A percentile compares a stretch with the other conserved stretches of the same genome.
phyloP scores from a whole-genome alignment of 1,140 invertebrate genomes.

The Orchestia grillus region DNA sequence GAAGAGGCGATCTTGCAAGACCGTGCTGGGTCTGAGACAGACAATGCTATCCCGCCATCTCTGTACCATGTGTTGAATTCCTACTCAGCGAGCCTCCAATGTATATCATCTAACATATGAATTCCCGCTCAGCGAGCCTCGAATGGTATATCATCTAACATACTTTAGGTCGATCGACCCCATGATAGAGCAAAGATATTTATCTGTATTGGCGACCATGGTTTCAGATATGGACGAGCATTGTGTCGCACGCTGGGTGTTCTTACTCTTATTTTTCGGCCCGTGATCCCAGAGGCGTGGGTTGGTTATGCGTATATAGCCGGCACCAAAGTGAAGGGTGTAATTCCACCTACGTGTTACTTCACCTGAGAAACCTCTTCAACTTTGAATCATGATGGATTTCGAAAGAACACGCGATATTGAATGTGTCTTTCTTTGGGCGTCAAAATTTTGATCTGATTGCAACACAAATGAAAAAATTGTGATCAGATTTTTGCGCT shows the following conservation, averaged over 20 bases:
- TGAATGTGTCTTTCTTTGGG: background rate
- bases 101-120: slow-evolving; percentile 50
- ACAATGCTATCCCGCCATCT: slow-evolving; percentile 30
- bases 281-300: background rate
- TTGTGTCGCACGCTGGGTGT: slow-evolving; percentile 36
- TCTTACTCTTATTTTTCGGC: background rate
- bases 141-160: slow-evolving; percentile 53
- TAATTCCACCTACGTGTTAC: background rate
- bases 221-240: slow-evolving; percentile 42
- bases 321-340: background rate
- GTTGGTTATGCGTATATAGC: background rate
- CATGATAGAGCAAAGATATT: slow-evolving; percentile 44
- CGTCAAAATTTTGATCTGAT: background rate
- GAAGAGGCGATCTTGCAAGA: background rate
- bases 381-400: background rate
- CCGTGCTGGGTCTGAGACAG: background rate
- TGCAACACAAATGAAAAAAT: too few species aligned
- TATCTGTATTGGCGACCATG: slow-evolving; percentile 47
- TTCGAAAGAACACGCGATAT: background rate
- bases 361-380: background rate
- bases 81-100: slow-evolving; percentile 21
- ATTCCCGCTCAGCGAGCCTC: slow-evolving; percentile 45
- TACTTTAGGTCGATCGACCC: slow-evolving; percentile 50
- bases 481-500: too few species aligned
- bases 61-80: slow-evolving; percentile 9